Evolutionary conservation across 2,888 invertebrate species (phyloP).

Genomic region (Heliconius charithonia): DNA sequence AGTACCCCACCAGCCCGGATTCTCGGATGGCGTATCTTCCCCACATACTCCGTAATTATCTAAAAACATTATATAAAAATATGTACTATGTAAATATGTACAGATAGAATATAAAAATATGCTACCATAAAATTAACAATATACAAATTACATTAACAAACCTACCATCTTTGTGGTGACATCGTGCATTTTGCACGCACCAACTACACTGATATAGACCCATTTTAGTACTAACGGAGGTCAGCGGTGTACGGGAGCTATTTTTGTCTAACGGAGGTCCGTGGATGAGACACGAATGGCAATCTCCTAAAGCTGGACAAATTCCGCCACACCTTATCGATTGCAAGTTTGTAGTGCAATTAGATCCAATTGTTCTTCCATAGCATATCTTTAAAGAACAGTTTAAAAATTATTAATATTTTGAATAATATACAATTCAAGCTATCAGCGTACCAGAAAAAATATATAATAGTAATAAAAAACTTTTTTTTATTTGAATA

Average conservation of each 20-base stretch:
- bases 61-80: constrained; percentile 55
- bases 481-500: too few species aligned
- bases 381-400: constrained; percentile 85
- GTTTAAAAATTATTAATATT: background rate
- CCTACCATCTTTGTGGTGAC: constrained; percentile 92
- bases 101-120: background rate
- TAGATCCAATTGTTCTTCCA: constrained; percentile 92
- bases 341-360: constrained; percentile 95
- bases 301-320: constrained; percentile 94
- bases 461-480: too few species aligned
- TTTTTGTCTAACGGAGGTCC: constrained; percentile 84
- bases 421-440: background rate
- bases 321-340: constrained; percentile 94
- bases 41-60: constrained; percentile 93
- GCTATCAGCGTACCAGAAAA: background rate
- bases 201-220: constrained; percentile 93
- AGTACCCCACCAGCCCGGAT: constrained; percentile 95
- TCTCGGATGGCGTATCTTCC: constrained; percentile 91
- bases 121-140: background rate
- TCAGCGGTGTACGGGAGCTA: constrained; percentile 65
- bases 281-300: constrained; percentile 94
- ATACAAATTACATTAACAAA: constrained; percentile 34
- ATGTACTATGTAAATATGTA: too few species aligned
- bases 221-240: constrained; percentile 88
- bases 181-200: constrained; percentile 96